phyloP scores from a whole-genome alignment of 2,888 invertebrate genomes.

The Pollenia griseotomentosa region DNA sequence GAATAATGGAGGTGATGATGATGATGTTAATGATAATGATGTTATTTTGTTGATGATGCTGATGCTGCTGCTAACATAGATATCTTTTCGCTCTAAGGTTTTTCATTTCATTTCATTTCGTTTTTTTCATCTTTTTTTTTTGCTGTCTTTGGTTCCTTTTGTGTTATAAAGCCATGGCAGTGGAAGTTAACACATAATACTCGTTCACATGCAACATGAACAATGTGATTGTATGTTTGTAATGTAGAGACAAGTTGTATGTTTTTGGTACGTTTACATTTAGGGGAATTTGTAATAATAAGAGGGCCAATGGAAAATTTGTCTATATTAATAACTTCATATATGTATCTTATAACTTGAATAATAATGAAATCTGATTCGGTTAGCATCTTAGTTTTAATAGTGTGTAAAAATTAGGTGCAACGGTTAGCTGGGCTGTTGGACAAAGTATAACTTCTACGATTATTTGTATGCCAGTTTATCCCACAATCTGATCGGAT shows the following conservation, averaged over 20 bases:
- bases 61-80: conserved; percentile 64
- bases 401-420: no score
- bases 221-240: conserved; percentile 7
- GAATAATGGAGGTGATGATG: conserved; percentile 46
- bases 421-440: no score
- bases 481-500: no score
- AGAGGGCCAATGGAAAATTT: conserved; percentile 33
- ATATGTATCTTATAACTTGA: no score
- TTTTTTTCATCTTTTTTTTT: conserved; percentile 14
- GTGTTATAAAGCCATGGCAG: conserved; percentile 55
- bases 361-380: no score
- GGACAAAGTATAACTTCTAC: no score
- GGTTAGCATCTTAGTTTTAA: no score
- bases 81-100: conserved; percentile 64
- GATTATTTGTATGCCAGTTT: no score
- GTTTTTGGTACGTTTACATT: conserved; percentile 44
- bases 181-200: conserved; percentile 72
- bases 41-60: conserved; percentile 49
- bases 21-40: conserved; percentile 39
- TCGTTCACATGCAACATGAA: conserved; percentile 61
- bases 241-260: conserved; percentile 30
- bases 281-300: conserved; percentile 3
- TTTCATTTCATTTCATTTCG: conserved; percentile 24
- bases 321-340: no score
- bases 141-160: conserved; percentile 52